Conservation (phyloP, 2,113 vertebrate genomes). For the Ciconia stormi region DNA sequence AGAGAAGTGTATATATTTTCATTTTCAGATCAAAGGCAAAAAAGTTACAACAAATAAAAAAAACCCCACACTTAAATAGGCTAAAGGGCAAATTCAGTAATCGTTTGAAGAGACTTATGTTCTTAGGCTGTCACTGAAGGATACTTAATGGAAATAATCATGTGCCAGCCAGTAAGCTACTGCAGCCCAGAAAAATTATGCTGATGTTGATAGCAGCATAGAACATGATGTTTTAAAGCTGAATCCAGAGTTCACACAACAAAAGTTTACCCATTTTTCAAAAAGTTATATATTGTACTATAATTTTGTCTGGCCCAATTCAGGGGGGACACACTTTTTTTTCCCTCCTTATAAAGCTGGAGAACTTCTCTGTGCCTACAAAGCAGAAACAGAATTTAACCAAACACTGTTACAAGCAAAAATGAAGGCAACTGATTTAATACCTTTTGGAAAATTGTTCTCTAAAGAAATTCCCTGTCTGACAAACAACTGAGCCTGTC, state of each 20-base stretch:
- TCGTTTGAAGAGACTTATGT: background rate
- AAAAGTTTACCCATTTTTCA: background rate
- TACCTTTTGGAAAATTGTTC: background rate
- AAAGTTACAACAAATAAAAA: background rate
- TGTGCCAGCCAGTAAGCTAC: background rate
- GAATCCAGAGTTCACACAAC: background rate
- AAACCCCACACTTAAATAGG: background rate
- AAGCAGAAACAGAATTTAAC: background rate
- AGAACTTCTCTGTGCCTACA: background rate
- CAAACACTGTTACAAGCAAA: background rate
- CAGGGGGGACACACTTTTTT: background rate
- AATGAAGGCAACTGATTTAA: background rate
- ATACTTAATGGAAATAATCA: conserved; percentile 8
- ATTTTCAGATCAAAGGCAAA: background rate
- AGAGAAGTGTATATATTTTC: background rate
- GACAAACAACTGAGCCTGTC: background rate
- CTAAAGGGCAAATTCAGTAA: conserved; percentile 28
- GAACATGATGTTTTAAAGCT: background rate
- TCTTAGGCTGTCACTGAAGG: conserved; percentile 17
- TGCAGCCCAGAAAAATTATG: background rate
- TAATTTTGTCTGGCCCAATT: background rate
- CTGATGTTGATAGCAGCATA: background rate
- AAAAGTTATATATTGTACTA: background rate
- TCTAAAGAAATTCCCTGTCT: background rate
- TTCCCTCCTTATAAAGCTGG: background rate